Evolutionary conservation across 2,113 vertebrate genomes (phyloP), one percentile per base, ranked within the genome.

Genomic region (Thymallus thymallus): DNA sequence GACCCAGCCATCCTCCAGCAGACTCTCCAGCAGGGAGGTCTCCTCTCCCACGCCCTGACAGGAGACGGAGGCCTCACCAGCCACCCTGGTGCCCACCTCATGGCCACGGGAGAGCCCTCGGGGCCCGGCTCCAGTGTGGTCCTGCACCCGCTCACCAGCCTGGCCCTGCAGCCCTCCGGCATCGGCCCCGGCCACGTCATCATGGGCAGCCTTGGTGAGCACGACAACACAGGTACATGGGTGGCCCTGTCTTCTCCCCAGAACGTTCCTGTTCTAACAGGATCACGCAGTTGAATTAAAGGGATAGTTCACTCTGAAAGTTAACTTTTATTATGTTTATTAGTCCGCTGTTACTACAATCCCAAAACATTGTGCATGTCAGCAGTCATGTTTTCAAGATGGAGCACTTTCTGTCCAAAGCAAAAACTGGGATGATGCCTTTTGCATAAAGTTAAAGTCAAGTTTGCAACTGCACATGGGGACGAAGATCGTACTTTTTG

Each of bases 1-100:
- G 98, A 99, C 82, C 95, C 94, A 0, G 93, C 94, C 66, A 91
- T 99, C 72, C 85, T 99, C 26, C 98, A 98, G 88, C 97, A 98
- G 83, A 98, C 97, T 0, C 82, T 99, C 0, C 97, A 98, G 68
- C 96, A 97, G 82, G 89, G 94, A 4, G 94, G 87, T 41, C 84
- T 99, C 76, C 93, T 99, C 22, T 88, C 94, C 4, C 97, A 96
- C 55, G 94, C 95, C 29, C 87, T 99, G 51, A 86, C 92, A 0
- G 92, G 93, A 0, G 97, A 98, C 84, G 71, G 94, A 0, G 84
- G 76, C 78, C 79, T 93, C 29, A 67, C 93, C 56, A 76, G 94
- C 0, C 95, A 96, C 83, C 80, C 82, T 0, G 73, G 86, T 14
- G 76, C 93, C 23, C 92, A 94, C 83, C 92, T 97, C 48, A 88